Evolutionary conservation across 2,797 vertebrate species (phyloP), one percentile per base, ranked within the genome.

Genomic region (Enteromius fasciolatus): DNA sequence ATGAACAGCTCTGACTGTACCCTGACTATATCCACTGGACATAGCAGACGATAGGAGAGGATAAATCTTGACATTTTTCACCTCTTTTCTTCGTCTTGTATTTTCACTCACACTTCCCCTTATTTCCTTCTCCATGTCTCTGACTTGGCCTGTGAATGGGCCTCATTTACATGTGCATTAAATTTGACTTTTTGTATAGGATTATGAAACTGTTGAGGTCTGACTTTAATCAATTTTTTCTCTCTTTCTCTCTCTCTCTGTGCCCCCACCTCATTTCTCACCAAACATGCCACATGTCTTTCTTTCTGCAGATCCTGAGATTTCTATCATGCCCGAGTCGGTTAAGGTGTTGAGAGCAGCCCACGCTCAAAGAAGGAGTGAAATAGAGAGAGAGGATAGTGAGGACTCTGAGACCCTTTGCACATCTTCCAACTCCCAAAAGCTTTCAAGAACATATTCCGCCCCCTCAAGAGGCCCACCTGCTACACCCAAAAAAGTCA

Each of bases 241-340:
- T 10, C 31, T 23, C 20, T 33, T 3, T 44, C 41, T 39, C 31
- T 72, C 33, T 86, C 39, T 83, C 48, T 61, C 50, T 74, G 61
- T 86, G 14, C 83, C 73, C 72, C 44, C 33, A 17, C 31, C 25
- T 28, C 31, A 52, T 36, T 15, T 63, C 73, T 79, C 46, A 57
- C 48, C 25, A 41, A 33, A 25, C 23, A 12, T 76, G 41, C n/a
- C 50, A 75, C 10, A 46, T 66, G 39, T 88, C 87, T 93, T 81
- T 85, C 80, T 92, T 83, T 84, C 86, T 86, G 83, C 89, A 99
- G 97, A 96, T 86, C 87, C 93, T 81, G 96, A 96, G 82, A 94
- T 89, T 81, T 61, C 92, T 87, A 94, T 89, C 79, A 66, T 87
- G 83, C 90, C 92, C 73, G 92, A 94, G 83, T 88, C 76, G 68